Base-by-base conservation (phyloP, 1,140 invertebrate species). In the Ooceraea biroi region DNA sequence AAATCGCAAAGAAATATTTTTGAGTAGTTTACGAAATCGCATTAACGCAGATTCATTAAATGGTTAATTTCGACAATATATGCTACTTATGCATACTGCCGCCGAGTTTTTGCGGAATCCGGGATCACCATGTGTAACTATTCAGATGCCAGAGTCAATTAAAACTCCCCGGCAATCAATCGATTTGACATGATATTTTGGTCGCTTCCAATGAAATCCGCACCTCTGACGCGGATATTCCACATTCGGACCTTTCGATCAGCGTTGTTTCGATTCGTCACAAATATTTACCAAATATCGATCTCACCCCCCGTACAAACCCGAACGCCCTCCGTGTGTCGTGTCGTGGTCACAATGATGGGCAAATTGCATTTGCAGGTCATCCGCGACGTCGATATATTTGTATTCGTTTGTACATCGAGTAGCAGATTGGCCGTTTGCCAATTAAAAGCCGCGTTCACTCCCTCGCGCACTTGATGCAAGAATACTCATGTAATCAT, bases 211-310 rank as follows among this genome's bases (percentile, higher is more conserved):
- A 84, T 76, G 52, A 85, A 88, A 88, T 84, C 69, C 50, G 22
- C 65, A 22, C 69, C 71, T 57, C 63, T 82, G 86, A 76, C 78
- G 73, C 82, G n/a, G n/a, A 66, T 78, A 88, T 85, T 84, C 86
- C 83, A 48, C 46, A 30, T 22, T 72, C 41, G 58, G 69, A 22
- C 77, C 72, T 83, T 69, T 63, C 78, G 66, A 73, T 71, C 73
- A 41, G 60, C 85, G 84, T 89, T 89, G 84, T 88, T 89, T 89
- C 87, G 80, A 88, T 57, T 88, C 78, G 84, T 85, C 82, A 89
- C 88, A 89, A 90, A 90, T 88, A 89, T 90, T 90, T 90, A 89
- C 88, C 88, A 90, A 89, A 90, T 89, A 89, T 89, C 85, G 85
- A 87, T 85, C 74, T 68, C 73, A 52, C 66, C 57, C 41, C 7